phyloP scores from a whole-genome alignment of 2,888 invertebrate genomes.

The Rhyacophila evoluta region DNA sequence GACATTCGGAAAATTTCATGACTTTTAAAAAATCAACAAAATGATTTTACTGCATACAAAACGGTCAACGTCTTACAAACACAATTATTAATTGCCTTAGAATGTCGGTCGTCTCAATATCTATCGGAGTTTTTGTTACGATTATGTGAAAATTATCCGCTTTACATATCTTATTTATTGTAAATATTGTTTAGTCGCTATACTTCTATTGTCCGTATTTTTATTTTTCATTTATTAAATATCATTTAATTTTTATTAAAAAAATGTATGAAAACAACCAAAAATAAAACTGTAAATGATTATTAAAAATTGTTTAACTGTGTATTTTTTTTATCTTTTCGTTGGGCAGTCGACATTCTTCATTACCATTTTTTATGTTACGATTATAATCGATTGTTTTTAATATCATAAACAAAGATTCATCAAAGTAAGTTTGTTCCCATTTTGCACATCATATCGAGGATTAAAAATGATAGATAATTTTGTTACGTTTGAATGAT shows the following conservation, averaged over 20 bases:
- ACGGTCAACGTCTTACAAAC: no score
- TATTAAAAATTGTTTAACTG: not conserved
- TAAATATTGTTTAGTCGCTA: not conserved
- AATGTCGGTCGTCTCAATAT: no score
- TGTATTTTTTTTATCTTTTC: slow-evolving; percentile 2
- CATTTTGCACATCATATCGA: not conserved
- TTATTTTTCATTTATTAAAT: slow-evolving; percentile 8
- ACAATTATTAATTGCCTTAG: no score
- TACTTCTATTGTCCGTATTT: slow-evolving; percentile 16
- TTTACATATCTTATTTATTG: slow-evolving; percentile 12
- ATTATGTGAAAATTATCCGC: slow-evolving; percentile 1
- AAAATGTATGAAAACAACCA: slow-evolving; percentile 6
- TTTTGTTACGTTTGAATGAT: not conserved
- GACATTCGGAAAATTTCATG: no score
- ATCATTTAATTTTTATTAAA: slow-evolving; percentile 23
- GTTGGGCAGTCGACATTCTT: not conserved
- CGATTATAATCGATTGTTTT: not conserved
- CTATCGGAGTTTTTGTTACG: not conserved
- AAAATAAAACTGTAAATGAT: not conserved
- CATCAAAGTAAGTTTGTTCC: not conserved
- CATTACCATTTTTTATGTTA: slow-evolving; percentile 54
- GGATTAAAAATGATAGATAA: not conserved
- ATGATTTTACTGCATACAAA: no score
- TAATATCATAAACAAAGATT: not conserved
- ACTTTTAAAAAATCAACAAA: no score